These are phyloP conservation scores for Notospermus geniculatus DNA, from an alignment of 1,140 invertebrate species.

Conservation along the genomic window DNA sequence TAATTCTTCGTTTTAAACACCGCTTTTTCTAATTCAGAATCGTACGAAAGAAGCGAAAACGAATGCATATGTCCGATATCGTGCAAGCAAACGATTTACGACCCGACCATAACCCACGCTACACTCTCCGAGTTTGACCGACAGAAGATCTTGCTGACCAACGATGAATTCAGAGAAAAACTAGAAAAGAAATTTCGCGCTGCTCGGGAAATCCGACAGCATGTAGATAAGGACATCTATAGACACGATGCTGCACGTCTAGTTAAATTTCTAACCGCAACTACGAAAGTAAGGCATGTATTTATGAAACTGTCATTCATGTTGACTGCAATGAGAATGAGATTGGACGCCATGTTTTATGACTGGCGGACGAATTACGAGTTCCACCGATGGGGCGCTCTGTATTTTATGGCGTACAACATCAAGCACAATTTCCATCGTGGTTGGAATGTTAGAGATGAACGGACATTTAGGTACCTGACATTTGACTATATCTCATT, in stretches of 20 bases:
- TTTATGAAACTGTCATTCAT: not conserved
- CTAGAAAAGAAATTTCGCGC: not conserved
- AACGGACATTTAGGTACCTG: not conserved
- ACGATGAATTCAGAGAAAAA: not conserved
- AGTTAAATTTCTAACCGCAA: not conserved
- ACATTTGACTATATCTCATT: not conserved
- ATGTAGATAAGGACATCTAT: not conserved
- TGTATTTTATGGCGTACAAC: not conserved
- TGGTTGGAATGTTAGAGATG: not conserved
- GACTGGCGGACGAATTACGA: not conserved
- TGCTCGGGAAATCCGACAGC: not conserved
- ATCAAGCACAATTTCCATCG: constrained; percentile 6
- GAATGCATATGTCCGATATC: not conserved
- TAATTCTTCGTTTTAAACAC: too few species aligned
- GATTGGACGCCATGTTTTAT: not conserved
- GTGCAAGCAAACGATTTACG: constrained; percentile 8
- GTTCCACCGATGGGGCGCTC: not conserved
- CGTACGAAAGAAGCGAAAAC: not conserved
- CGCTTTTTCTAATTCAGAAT: too few species aligned
- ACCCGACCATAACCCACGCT: not conserved
- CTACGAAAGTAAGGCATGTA: not conserved
- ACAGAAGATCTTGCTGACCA: not conserved
- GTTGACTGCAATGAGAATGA: not conserved
- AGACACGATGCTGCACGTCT: not conserved
- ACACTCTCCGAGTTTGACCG: not conserved